phyloP scores from a whole-genome alignment of 37 sponge, comb jelly and placozoan genomes.

The Chondrilla cf. caribensis region DNA sequence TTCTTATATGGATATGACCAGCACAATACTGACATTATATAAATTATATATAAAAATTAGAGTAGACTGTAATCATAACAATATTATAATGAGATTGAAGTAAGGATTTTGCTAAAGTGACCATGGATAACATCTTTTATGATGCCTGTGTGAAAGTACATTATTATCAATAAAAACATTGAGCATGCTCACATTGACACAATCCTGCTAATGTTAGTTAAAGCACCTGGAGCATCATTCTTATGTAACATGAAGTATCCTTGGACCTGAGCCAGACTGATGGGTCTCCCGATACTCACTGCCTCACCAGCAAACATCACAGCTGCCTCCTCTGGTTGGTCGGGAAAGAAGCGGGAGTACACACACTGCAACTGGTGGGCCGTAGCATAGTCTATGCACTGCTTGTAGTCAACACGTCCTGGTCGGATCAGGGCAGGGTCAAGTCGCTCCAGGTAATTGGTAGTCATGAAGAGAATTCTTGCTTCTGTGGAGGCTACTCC shows the following conservation, averaged over 20 bases:
- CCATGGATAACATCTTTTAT: no score
- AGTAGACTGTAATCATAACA: no score
- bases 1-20: no score
- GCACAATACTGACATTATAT: no score
- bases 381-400: constrained; percentile 57
- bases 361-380: constrained; percentile 56
- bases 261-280: constrained; percentile 84
- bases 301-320: constrained; percentile 50
- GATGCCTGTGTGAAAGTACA: no score
- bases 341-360: constrained; percentile 79
- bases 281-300: neutral
- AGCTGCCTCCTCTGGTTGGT: constrained; percentile 30
- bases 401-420: constrained; percentile 81
- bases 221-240: constrained; percentile 34
- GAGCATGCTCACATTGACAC: no score
- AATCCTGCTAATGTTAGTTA: constrained; percentile 31
- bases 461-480: constrained; percentile 86
- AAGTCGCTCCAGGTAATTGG: constrained; percentile 83
- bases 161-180: no score
- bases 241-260: constrained; percentile 84
- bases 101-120: no score
- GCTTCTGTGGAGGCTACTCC: constrained; percentile 85
- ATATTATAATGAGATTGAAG: no score
- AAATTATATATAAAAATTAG: no score
- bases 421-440: constrained; percentile 89